Percentiles rank a stretch among this genome's conserved stretches.
phyloP scores from a whole-genome alignment of 2,888 invertebrate genomes.

The Venusia cambrica region DNA sequence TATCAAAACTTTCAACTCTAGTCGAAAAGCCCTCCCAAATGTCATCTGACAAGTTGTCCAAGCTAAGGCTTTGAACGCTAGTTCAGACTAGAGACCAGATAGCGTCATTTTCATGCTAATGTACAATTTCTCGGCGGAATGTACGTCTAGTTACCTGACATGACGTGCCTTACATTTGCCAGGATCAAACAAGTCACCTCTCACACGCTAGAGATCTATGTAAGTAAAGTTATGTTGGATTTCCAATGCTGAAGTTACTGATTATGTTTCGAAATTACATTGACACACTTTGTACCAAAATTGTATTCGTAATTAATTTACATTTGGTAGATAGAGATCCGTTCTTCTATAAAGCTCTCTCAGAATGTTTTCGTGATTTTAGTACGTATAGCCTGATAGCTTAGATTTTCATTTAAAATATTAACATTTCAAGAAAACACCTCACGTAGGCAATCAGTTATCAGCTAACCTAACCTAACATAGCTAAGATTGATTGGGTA shows the following conservation, averaged over 20 bases:
- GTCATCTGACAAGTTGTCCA: conserved; percentile 5
- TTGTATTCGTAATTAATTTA: too few relatives aligned
- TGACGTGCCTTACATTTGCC: conserved; percentile 3
- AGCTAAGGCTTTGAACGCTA: conserved; percentile 1
- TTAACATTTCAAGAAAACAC: too few relatives aligned
- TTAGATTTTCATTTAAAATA: too few relatives aligned
- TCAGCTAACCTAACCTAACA: too few relatives aligned
- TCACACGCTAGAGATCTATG: not conserved
- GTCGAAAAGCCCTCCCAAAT: conserved; percentile 4
- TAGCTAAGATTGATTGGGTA: too few relatives aligned
- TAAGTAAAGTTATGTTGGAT: not conserved
- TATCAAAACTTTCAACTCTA: not conserved
- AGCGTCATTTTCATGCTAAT: conserved; percentile 14
- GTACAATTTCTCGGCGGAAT: conserved; percentile 14
- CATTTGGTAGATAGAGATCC: too few relatives aligned
- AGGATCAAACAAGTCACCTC: not conserved
- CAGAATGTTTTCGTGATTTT: too few relatives aligned
- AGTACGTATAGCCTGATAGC: too few relatives aligned
- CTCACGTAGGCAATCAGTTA: too few relatives aligned
- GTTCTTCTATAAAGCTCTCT: too few relatives aligned
- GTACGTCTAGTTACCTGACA: conserved; percentile 12
- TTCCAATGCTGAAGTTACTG: not conserved
- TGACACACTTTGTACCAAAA: too few relatives aligned
- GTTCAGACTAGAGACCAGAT: not conserved
- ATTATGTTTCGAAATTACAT: too few relatives aligned